Conservation (phyloP, 1,140 invertebrate genomes). For the Neodiprion virginianus region DNA sequence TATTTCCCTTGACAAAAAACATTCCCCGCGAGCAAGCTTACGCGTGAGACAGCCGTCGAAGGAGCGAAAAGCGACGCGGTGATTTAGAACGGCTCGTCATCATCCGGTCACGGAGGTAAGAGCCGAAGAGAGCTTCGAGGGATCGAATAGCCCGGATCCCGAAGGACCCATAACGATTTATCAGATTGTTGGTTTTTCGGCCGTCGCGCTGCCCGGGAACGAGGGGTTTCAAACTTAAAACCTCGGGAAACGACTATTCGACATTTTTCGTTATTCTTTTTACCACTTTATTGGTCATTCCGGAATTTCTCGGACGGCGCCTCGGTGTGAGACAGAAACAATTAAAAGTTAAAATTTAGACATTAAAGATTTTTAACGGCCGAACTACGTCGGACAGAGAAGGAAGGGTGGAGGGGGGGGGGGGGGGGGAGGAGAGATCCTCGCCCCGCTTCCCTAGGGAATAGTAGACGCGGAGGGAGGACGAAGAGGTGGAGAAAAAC, state of each 20-base stretch:
- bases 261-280: neutral
- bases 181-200: neutral
- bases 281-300: neutral
- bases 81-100: no score
- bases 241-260: neutral
- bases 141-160: neutral
- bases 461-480: neutral
- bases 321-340: constrained; percentile 6
- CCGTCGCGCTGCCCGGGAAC: neutral
- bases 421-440: no score
- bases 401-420: no score
- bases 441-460: neutral
- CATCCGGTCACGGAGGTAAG: no score
- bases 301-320: neutral
- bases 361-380: constrained; percentile 15
- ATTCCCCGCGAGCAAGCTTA: no score
- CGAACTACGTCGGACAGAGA: neutral
- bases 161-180: neutral
- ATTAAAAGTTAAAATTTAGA: constrained; percentile 17
- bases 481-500: neutral
- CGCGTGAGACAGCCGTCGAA: no score
- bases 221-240: neutral
- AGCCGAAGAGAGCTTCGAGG: no score
- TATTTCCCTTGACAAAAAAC: no score
- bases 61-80: no score